A percentile compares a stretch with the other conserved stretches of the same genome.
phyloP scores from a whole-genome alignment of 2,888 invertebrate genomes.

The Sylvicola cinctus region DNA sequence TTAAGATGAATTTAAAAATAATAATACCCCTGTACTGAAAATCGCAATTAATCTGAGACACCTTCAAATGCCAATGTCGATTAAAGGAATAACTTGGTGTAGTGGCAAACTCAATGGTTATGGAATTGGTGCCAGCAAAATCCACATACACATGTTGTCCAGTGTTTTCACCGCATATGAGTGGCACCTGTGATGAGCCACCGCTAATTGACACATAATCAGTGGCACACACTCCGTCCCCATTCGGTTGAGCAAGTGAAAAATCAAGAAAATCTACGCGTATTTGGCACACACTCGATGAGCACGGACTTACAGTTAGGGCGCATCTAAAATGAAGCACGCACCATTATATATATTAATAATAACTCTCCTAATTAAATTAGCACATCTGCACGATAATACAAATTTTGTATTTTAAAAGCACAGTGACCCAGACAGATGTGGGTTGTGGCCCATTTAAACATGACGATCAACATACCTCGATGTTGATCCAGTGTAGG shows the following conservation, averaged over 20 bases:
- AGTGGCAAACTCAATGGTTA: slow-evolving; percentile 45
- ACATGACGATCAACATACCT: too few species aligned
- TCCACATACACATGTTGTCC: slow-evolving; percentile 61
- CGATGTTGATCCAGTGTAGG: slow-evolving; percentile 40
- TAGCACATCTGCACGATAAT: neutral
- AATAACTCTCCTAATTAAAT: neutral
- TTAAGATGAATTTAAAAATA: slow-evolving; percentile 7
- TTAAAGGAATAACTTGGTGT: slow-evolving; percentile 34
- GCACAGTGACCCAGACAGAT: too few species aligned
- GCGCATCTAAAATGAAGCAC: slow-evolving; percentile 31
- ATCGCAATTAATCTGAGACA: slow-evolving; percentile 51
- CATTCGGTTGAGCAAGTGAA: slow-evolving; percentile 48
- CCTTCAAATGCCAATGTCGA: slow-evolving; percentile 54
- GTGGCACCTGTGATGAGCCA: slow-evolving; percentile 42
- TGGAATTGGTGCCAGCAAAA: slow-evolving; percentile 44
- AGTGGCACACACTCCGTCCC: slow-evolving; percentile 45
- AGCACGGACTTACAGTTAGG: slow-evolving; percentile 48
- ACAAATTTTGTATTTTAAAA: neutral
- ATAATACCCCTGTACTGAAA: slow-evolving; percentile 39
- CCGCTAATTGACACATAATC: slow-evolving; percentile 53
- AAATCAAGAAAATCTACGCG: slow-evolving; percentile 59
- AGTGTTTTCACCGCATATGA: slow-evolving; percentile 60
- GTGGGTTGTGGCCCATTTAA: too few species aligned
- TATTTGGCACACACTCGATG: slow-evolving; percentile 34
- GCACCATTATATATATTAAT: neutral